Evolutionary conservation across 2,113 vertebrate genomes (phyloP).

Genomic region (Pundamilia nyererei): DNA sequence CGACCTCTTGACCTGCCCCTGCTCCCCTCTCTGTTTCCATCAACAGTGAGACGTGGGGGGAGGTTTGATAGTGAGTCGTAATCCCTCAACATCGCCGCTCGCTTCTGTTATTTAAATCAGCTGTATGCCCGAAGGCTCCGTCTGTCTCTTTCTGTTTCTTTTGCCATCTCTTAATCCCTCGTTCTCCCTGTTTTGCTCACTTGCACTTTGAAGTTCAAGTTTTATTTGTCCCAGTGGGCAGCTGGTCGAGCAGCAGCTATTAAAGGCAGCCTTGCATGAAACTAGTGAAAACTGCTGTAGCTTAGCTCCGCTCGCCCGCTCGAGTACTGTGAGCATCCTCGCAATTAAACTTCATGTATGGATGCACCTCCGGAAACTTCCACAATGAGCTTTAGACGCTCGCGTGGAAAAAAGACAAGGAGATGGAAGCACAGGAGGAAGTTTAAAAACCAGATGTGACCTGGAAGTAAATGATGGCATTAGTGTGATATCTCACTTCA

Average conservation of each 20-base stretch:
- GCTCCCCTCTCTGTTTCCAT: background rate
- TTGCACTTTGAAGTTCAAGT: background rate
- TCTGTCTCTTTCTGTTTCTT: background rate
- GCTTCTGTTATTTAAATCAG: background rate
- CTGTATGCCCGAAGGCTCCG: background rate
- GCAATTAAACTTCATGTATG: background rate
- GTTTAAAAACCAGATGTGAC: background rate
- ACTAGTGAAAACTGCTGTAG: background rate
- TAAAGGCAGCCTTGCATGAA: slow-evolving; percentile 27
- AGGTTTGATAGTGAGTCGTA: background rate
- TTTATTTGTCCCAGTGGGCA: slow-evolving; percentile 12
- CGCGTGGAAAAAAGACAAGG: fast-evolving
- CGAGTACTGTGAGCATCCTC: background rate
- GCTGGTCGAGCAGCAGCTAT: slow-evolving; percentile 1
- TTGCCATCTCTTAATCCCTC: background rate
- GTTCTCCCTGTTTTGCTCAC: background rate
- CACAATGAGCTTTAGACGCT: background rate
- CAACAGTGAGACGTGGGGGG: background rate
- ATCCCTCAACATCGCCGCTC: background rate
- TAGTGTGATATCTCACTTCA: background rate
- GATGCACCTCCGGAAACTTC: background rate
- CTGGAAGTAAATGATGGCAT: background rate
- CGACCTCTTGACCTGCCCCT: background rate
- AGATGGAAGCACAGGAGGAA: background rate
- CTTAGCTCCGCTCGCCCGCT: background rate